Conservation (phyloP, 1,140 invertebrate genomes). For the Muscidifurax raptorellus region DNA sequence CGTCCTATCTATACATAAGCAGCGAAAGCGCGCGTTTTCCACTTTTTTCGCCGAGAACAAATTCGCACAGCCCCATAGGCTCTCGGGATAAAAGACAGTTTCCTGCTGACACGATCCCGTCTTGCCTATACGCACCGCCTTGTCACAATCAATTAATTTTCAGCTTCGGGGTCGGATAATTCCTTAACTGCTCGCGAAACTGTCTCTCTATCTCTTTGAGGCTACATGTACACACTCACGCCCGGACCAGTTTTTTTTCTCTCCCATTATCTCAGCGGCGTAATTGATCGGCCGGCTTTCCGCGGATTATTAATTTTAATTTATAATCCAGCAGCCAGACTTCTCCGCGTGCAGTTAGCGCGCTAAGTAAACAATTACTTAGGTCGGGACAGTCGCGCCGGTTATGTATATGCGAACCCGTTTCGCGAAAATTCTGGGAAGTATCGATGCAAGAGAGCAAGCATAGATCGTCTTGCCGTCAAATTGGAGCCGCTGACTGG, state of each 20-base stretch:
- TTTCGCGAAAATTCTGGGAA: neutral
- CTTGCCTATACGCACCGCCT: constrained; percentile 1
- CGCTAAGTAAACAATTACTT: constrained; percentile 2
- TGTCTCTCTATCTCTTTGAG: neutral
- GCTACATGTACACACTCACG: neutral
- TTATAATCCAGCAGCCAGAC: constrained; percentile 21
- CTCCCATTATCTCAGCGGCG: neutral
- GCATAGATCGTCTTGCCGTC: neutral
- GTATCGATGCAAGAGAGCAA: neutral
- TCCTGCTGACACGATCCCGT: neutral
- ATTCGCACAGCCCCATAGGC: no score
- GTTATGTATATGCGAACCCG: neutral
- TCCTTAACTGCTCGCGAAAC: constrained; percentile 2
- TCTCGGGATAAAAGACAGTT: no score
- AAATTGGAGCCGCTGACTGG: neutral
- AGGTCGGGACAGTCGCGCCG: neutral
- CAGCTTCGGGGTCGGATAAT: neutral
- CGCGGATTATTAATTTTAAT: constrained; percentile 37
- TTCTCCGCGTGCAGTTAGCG: neutral
- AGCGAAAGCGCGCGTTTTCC: no score
- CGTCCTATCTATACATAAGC: neutral
- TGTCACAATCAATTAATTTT: constrained; percentile 43
- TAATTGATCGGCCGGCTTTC: neutral
- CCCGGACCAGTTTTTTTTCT: constrained; percentile 12
- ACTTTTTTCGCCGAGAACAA: no score